Base-by-base conservation (phyloP, 2,113 vertebrate species). In the Etia nguti region DNA sequence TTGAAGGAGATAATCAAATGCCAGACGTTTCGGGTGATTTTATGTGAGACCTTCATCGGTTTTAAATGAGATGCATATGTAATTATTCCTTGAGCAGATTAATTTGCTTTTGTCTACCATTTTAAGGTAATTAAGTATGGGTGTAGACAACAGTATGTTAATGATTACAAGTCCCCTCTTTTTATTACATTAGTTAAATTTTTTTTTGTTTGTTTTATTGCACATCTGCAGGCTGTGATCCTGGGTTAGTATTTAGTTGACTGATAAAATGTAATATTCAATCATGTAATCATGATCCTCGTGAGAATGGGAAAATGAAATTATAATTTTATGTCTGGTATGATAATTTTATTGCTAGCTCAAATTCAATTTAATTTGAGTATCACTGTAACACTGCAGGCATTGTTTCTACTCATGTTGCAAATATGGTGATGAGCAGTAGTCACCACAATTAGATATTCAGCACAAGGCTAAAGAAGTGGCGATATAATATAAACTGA, bases 301-400 rank as follows among this genome's bases (percentile, higher is more conserved):
- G 60, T 70, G 34, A 86, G 84, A 88, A 85, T 48, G 60, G 70
- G 36, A 65, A 86, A 86, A 89, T 73, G 2, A 80, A 90, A 83
- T 83, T 85, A 73, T 38, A 81, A 93, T 92, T 93, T 82, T 59
- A 88, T 86, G 60, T 84, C 77, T 82, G 8, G 82, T 88, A 83
- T 90, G 83, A 68, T 89, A 29, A 87, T 93, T 88, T 87, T 85
- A 91, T 92, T 90, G 81, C 73, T 81, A 65, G 59, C 88, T 92
- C 41, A 79, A 87, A 89, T 86, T 88, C 79, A 75, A 55, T 87
- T 90, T 89, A 22, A 85, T 92, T 87, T 80, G 36, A 82, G 60
- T 70, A 56, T 85, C 7, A 24, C 34, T 62, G 46, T 46, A 86
- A 22, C 55, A 75, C 86, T 86, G 87, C 65, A 86, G 87, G 86